Percentiles rank a stretch among this genome's conserved stretches.
Conservation (phyloP, 1,140 invertebrate species). For the Meloidogyne hapla region DNA sequence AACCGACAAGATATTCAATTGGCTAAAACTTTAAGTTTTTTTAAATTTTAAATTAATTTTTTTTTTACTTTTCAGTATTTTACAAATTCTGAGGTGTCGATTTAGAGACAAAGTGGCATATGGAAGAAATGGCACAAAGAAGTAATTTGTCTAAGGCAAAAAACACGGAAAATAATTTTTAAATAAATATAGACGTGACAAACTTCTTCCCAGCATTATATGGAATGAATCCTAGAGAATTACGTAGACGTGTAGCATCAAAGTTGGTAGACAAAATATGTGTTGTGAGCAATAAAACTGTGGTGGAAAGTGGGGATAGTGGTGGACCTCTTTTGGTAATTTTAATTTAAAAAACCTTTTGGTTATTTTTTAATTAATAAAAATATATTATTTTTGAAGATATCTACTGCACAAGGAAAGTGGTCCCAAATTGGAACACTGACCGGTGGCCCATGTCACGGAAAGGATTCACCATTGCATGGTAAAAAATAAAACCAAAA, state of each 20-base stretch:
- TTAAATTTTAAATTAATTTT: too few relatives aligned
- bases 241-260: neutral
- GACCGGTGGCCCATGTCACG: slow-evolving; percentile 21
- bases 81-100: too few relatives aligned
- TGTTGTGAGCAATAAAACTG: slow-evolving; percentile 28
- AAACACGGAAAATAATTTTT: too few relatives aligned
- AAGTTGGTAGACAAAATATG: slow-evolving; percentile 29
- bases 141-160: neutral
- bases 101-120: slow-evolving; percentile 16
- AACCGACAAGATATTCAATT: too few relatives aligned
- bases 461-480: slow-evolving; percentile 18
- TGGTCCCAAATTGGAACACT: slow-evolving; percentile 24
- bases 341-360: neutral
- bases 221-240: slow-evolving; percentile 14
- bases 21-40: too few relatives aligned
- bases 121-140: slow-evolving; percentile 23
- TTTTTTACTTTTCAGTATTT: too few relatives aligned
- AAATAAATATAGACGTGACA: neutral
- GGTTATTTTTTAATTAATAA: neutral
- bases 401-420: neutral
- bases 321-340: neutral
- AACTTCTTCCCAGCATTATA: slow-evolving; percentile 4
- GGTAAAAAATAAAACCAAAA: neutral
- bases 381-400: slow-evolving; percentile 1
- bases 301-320: slow-evolving; percentile 20